A percentile compares a stretch with the other conserved stretches of the same genome.
phyloP scores from a whole-genome alignment of 2,113 vertebrate genomes.

The Coptodon rendalli region DNA sequence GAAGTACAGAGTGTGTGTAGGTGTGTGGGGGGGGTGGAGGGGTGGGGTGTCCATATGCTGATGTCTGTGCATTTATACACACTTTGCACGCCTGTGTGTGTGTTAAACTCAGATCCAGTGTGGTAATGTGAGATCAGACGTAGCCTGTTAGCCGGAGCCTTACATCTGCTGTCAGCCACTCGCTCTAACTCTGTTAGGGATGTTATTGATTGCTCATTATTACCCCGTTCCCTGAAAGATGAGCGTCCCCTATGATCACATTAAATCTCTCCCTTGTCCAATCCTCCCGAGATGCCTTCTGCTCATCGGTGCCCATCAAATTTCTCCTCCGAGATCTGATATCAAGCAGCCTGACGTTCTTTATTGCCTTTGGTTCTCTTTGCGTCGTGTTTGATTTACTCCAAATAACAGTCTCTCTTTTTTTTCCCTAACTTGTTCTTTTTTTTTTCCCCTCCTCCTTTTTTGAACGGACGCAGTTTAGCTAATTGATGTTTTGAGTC shows the following conservation, averaged over 20 bases:
- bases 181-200: conserved; percentile 70
- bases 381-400: conserved; percentile 55
- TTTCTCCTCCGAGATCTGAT: conserved; percentile 68
- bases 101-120: conserved; percentile 22
- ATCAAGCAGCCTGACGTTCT: conserved; percentile 62
- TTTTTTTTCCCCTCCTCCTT: background rate
- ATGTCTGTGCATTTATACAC: background rate
- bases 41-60: conserved; percentile 25
- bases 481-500: conserved; percentile 60
- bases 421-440: background rate
- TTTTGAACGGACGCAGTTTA: background rate
- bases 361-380: conserved; percentile 29
- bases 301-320: conserved; percentile 67
- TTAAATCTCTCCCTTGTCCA: conserved; percentile 72
- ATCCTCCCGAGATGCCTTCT: conserved; percentile 72
- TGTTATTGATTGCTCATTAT: conserved; percentile 77
- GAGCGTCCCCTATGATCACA: conserved; percentile 78
- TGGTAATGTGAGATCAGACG: conserved; percentile 66
- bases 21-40: background rate
- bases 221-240: conserved; percentile 72
- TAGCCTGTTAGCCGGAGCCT: conserved; percentile 61
- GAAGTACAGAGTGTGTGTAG: background rate
- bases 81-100: background rate
- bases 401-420: conserved; percentile 34
- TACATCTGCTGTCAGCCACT: conserved; percentile 67